Evolutionary conservation across 2,888 invertebrate species (phyloP).

Genomic region (Acleris holmiana): DNA sequence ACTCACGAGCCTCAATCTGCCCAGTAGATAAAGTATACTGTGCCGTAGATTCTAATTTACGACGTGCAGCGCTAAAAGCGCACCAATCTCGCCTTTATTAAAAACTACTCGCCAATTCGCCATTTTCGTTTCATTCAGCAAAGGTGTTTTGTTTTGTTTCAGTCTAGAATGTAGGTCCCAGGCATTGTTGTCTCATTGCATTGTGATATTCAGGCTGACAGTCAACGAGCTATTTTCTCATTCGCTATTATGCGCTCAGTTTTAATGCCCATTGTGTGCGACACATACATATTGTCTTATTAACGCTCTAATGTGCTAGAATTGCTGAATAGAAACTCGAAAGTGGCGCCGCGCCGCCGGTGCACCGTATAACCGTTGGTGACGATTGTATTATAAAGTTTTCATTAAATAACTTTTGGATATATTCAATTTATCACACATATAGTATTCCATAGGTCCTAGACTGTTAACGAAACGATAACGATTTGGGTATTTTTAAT

Average conservation of each 20-base stretch:
- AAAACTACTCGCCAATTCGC: slow-evolving; percentile 57
- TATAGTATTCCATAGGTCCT: no score
- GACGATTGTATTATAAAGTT: not conserved
- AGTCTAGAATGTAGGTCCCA: slow-evolving; percentile 71
- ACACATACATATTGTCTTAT: slow-evolving; percentile 64
- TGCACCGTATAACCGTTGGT: not conserved
- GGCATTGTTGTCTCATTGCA: slow-evolving; percentile 71
- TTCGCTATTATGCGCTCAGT: slow-evolving; percentile 72
- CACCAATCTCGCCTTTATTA: slow-evolving; percentile 40
- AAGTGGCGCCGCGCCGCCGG: slow-evolving; percentile 28
- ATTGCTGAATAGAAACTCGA: slow-evolving; percentile 39
- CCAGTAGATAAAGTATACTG: slow-evolving; percentile 4
- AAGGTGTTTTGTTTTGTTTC: slow-evolving; percentile 75
- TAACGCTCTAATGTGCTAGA: slow-evolving; percentile 50
- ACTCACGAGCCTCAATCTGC: slow-evolving; percentile 18
- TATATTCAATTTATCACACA: no score
- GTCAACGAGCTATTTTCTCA: slow-evolving; percentile 79
- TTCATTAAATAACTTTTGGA: no score
- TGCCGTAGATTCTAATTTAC: slow-evolving; percentile 17
- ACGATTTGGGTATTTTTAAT: no score
- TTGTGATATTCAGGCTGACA: slow-evolving; percentile 71
- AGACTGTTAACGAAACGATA: no score
- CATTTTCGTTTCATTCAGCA: slow-evolving; percentile 66
- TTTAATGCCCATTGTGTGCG: slow-evolving; percentile 76
- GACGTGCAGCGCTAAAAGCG: slow-evolving; percentile 16